phyloP scores from a whole-genome alignment of 2,113 vertebrate species.

The Murina feae region DNA sequence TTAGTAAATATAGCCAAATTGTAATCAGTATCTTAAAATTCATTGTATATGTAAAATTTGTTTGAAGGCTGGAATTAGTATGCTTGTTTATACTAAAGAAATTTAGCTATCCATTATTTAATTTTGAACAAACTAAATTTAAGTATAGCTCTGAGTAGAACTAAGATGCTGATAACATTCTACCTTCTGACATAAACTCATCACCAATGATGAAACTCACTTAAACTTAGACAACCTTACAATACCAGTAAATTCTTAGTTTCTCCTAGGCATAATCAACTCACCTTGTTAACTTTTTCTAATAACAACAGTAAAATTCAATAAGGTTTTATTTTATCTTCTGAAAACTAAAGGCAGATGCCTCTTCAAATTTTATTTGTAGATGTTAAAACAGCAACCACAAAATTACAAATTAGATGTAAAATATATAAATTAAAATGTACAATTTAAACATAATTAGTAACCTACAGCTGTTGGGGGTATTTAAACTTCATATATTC shows the following conservation, averaged over 20 bases:
- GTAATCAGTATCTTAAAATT: neutral
- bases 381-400: neutral
- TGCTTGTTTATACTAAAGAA: neutral
- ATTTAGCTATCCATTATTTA: neutral
- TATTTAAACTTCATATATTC: neutral
- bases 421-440: neutral
- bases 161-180: neutral
- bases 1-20: neutral
- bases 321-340: constrained; percentile 22
- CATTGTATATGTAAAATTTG: neutral
- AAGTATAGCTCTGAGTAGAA: neutral
- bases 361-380: constrained; percentile 17
- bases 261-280: constrained; percentile 23
- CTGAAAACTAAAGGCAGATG: neutral
- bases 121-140: constrained; percentile 13
- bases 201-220: neutral
- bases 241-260: constrained; percentile 25
- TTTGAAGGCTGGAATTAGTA: neutral
- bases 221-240: constrained; percentile 47
- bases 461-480: neutral
- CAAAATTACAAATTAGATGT: neutral
- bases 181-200: neutral
- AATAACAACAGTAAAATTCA: constrained; percentile 27
- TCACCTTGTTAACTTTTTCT: constrained; percentile 43
- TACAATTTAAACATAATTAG: neutral